Base-by-base conservation (phyloP, 2,888 invertebrate species). In the Drosophila nr. medialis region DNA sequence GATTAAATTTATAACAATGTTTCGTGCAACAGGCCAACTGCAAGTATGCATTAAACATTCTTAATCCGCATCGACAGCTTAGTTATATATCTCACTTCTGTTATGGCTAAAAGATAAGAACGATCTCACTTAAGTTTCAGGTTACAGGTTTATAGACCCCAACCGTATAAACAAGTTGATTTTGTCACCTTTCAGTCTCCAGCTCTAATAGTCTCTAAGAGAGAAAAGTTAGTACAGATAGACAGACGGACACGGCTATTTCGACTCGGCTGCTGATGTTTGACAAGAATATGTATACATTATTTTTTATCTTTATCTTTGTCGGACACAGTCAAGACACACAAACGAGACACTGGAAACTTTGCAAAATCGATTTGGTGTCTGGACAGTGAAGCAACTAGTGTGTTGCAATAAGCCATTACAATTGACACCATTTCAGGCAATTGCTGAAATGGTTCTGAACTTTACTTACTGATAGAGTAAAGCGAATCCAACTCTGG, bases 401-500 rank as follows among this genome's bases (percentile, higher is more conserved):
- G 13, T 45, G 21, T 21, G 21, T 13, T 15, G 2, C 21, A 45
- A 21, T 13, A 11, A 21, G 40, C 40, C 11, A 42, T n/a, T n/a
- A n/a, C 11, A 40, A 40, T n/a, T 40, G n/a, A 40, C 40, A n/a
- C n/a, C 18, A 8, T 38, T 38, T 38, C 38, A 3, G 38, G 18
- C 38, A 40, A 21, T 13, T 21, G 6, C 21, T 42, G 42, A 42
- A 42, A 3, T 42, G 11, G 11, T 6, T 13, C 6, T 13, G 42
- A 42, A 42, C 13, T 40, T 18, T 45, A 91, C 93, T 93, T 91
- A 95, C 95, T 95, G 84, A 96, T 93, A 13, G 96, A 96, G 92
- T 96, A 96, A 66, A 97, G 93, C 0, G 96, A 96, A 90, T 96
- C 96, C 77, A 96, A 93, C 85, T 96, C 96, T 3, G 93, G 93